Evolutionary conservation across 2,797 vertebrate genomes (phyloP).

Genomic region (Tragopan temminckii): DNA sequence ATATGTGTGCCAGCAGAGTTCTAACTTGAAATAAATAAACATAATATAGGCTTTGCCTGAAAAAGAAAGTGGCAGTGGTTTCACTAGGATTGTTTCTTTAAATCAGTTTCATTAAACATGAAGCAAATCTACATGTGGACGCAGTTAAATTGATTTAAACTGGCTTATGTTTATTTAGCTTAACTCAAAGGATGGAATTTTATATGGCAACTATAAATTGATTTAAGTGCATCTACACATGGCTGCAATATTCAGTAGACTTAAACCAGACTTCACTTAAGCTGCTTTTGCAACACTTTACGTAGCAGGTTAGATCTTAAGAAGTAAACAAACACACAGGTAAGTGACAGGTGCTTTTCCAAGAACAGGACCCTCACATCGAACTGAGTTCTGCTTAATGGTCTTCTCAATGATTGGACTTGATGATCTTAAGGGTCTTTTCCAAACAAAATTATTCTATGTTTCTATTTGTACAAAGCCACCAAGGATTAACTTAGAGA

Average conservation of each 20-base stretch:
- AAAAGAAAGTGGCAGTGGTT: slow-evolving; percentile 3
- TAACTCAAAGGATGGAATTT: slow-evolving; percentile 17
- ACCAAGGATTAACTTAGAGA: background rate
- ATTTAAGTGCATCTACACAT: background rate
- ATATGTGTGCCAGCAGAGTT: background rate
- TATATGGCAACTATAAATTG: background rate
- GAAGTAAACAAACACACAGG: background rate
- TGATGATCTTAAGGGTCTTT: background rate
- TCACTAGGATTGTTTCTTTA: slow-evolving; percentile 10
- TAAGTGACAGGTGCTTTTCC: background rate
- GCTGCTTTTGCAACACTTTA: background rate
- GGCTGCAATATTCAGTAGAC: background rate
- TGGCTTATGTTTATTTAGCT: background rate
- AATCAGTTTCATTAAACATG: background rate
- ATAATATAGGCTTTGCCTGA: background rate
- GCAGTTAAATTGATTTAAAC: slow-evolving; percentile 13
- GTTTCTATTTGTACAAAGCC: background rate
- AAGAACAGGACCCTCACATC: background rate
- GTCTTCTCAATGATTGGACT: background rate
- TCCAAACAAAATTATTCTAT: background rate
- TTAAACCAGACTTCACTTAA: background rate
- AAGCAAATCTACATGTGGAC: background rate
- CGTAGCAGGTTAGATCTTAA: background rate
- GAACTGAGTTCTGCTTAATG: background rate
- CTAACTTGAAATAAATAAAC: slow-evolving; percentile 13